phyloP scores from a whole-genome alignment of 2,113 vertebrate species.

The Bucco capensis region DNA sequence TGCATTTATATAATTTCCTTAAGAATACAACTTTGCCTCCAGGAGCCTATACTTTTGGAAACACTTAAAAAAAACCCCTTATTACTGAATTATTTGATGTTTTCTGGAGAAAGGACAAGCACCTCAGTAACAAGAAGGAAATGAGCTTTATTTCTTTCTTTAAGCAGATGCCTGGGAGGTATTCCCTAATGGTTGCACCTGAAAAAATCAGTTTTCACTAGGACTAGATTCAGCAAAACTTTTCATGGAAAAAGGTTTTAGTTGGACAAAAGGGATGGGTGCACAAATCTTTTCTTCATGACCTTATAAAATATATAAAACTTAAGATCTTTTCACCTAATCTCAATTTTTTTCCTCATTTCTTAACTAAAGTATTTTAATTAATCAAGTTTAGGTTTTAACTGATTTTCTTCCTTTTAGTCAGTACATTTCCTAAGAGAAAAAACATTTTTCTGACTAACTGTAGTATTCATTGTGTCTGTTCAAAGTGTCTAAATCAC shows the following conservation, averaged over 20 bases:
- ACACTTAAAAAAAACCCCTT: not conserved
- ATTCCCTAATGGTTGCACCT: not conserved
- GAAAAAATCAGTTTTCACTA: not conserved
- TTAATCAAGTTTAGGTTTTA: not conserved
- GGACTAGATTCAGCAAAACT: not conserved
- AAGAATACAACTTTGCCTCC: conserved; percentile 2
- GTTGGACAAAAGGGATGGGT: not conserved
- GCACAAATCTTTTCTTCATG: not conserved
- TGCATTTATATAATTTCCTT: not conserved
- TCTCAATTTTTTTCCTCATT: accelerated
- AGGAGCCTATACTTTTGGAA: not conserved
- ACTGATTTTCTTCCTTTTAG: not conserved
- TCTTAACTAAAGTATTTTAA: not conserved
- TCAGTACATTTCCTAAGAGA: not conserved
- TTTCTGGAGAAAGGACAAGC: not conserved
- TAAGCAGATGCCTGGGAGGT: not conserved
- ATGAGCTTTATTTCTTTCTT: not conserved
- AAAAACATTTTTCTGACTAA: not conserved
- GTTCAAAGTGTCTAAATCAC: not conserved
- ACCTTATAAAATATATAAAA: not conserved
- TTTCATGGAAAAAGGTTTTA: not conserved
- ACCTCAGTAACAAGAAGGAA: not conserved
- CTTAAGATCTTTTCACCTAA: not conserved
- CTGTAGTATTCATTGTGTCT: not conserved
- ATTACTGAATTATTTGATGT: not conserved